phyloP scores from a whole-genome alignment of 2,797 vertebrate genomes.

The Staurois parvus region DNA sequence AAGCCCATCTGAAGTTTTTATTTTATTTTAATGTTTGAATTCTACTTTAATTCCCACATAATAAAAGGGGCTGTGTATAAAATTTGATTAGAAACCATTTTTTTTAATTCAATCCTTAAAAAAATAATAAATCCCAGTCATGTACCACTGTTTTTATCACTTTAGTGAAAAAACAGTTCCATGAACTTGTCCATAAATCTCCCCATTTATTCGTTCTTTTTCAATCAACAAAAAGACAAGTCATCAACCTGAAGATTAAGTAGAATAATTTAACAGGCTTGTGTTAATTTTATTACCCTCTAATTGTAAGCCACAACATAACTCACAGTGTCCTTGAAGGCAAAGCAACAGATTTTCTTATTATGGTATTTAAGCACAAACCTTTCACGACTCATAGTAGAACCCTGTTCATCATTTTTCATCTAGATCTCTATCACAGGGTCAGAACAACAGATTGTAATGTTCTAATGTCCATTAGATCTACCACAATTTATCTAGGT shows the following conservation, averaged over 20 bases:
- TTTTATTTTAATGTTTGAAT: no score
- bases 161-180: not conserved
- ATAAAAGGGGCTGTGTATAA: no score
- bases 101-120: no score
- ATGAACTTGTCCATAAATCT: not conserved
- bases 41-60: no score
- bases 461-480: slow-evolving; percentile 67
- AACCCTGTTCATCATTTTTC: slow-evolving; percentile 14
- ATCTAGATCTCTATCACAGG: slow-evolving; percentile 24
- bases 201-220: not conserved
- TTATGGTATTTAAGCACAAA: slow-evolving; percentile 22
- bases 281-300: not conserved
- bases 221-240: slow-evolving; percentile 8
- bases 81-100: no score
- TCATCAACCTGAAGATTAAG: slow-evolving; percentile 3
- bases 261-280: not conserved
- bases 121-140: no score
- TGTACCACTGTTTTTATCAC: not conserved
- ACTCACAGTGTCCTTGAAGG: not conserved
- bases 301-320: not conserved
- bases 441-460: slow-evolving; percentile 26
- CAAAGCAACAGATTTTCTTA: not conserved
- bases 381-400: not conserved
- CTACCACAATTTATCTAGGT: slow-evolving; percentile 74
- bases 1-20: no score